A percentile compares a stretch with the other conserved stretches of the same genome.
Evolutionary conservation across 2,797 vertebrate species (phyloP).

Genomic region (Sparus aurata): DNA sequence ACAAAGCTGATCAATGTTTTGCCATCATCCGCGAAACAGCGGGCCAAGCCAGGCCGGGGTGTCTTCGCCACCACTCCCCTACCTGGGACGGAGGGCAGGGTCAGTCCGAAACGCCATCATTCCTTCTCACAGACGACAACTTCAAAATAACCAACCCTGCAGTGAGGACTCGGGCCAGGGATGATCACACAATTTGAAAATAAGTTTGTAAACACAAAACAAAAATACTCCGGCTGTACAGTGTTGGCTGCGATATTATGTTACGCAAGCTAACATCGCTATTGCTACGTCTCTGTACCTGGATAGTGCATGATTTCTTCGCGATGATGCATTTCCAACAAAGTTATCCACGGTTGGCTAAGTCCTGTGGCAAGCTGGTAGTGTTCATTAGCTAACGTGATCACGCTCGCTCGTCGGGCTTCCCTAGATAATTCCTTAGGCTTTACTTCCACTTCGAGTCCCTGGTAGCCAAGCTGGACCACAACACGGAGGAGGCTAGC

Average conservation of each 20-base stretch:
- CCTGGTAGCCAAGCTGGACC: slow-evolving; percentile 3
- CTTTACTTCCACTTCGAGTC: slow-evolving; percentile 23
- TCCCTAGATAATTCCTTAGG: not conserved
- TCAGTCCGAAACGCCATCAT: slow-evolving; percentile 66
- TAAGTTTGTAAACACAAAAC: slow-evolving; percentile 34
- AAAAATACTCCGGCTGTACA: slow-evolving; percentile 23
- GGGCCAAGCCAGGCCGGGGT: slow-evolving; percentile 44
- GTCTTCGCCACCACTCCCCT: slow-evolving; percentile 64
- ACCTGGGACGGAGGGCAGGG: slow-evolving; percentile 75
- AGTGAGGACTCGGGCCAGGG: not conserved
- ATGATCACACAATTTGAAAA: not conserved
- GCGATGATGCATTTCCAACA: slow-evolving; percentile 53
- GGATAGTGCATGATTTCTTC: slow-evolving; percentile 42
- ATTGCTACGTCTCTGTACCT: slow-evolving; percentile 40
- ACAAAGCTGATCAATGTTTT: slow-evolving; percentile 16
- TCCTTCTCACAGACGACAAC: slow-evolving; percentile 31
- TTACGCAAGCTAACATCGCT: slow-evolving; percentile 46
- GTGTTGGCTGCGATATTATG: slow-evolving; percentile 6
- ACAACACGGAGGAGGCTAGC: slow-evolving; percentile 44
- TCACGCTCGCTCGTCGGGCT: slow-evolving; percentile 12
- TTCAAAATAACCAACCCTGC: slow-evolving; percentile 3
- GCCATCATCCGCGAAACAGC: slow-evolving; percentile 54
- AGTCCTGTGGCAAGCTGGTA: not conserved
- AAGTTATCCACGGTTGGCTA: slow-evolving; percentile 50
- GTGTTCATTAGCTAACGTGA: slow-evolving; percentile 13